Percentiles rank a stretch among this genome's conserved stretches.
Conservation (phyloP, 2,113 vertebrate species). For the Bos javanicus region DNA sequence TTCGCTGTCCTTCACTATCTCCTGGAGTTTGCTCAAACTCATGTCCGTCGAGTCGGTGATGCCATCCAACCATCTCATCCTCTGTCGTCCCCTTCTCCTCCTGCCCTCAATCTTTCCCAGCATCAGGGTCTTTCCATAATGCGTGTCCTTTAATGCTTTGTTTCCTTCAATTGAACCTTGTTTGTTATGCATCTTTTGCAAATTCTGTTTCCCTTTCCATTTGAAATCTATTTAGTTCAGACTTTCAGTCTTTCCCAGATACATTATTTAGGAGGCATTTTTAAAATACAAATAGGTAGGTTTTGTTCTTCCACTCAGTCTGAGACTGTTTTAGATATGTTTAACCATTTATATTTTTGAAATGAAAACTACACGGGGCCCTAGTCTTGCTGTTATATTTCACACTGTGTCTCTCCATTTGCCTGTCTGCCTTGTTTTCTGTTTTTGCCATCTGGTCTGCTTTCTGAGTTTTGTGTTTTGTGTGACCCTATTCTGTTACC, state of each 20-base stretch:
- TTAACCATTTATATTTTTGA: not conserved
- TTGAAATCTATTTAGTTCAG: not conserved
- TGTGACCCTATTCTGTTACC: not conserved
- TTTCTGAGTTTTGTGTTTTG: not conserved
- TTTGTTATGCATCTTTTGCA: not conserved
- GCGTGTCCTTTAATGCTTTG: accelerated
- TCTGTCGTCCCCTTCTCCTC: not conserved
- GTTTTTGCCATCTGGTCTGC: not conserved
- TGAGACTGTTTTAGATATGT: not conserved
- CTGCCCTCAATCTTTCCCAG: not conserved
- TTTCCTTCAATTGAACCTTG: not conserved
- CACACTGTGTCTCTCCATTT: accelerated
- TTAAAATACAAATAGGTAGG: not conserved
- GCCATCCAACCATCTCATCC: not conserved
- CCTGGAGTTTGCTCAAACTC: not conserved
- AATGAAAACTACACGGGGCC: accelerated
- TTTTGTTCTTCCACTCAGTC: not conserved
- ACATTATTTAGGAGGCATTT: not conserved
- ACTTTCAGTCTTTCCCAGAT: not conserved
- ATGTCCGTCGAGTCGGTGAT: accelerated
- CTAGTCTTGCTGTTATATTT: accelerated
- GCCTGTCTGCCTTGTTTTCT: no score
- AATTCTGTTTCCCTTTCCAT: not conserved
- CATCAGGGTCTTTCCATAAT: not conserved
- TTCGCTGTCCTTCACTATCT: accelerated